These are phyloP conservation scores for Lepus townsendii DNA, from an alignment of 2,797 vertebrate genomes.

Conservation along the genomic window DNA sequence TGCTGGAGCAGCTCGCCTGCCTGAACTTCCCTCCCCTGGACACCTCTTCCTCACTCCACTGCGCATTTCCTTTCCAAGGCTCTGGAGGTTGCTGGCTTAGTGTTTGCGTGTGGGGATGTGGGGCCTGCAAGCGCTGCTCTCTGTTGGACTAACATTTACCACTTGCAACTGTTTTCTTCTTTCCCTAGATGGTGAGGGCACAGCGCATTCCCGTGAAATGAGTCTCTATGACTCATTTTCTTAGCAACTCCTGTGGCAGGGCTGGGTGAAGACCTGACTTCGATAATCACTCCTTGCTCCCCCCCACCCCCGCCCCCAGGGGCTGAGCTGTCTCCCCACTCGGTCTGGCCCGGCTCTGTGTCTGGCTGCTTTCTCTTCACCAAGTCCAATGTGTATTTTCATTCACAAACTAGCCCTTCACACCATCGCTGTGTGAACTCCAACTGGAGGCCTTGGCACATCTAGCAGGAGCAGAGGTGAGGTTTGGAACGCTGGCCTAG, in stretches of 20 bases:
- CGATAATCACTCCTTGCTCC: neutral
- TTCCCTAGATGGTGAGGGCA: constrained; percentile 1
- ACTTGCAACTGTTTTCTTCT: neutral
- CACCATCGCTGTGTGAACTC: neutral
- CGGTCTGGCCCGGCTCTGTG: neutral
- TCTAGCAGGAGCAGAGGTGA: neutral
- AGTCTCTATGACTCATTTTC: neutral
- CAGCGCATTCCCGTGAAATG: neutral
- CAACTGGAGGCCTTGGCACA: neutral
- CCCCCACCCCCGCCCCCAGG: neutral
- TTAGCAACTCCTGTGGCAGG: neutral
- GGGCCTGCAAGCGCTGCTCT: neutral
- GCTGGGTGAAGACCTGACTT: neutral
- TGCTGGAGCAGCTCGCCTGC: neutral
- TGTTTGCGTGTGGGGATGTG: neutral
- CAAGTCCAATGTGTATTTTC: constrained; percentile 27
- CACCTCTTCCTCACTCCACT: neutral
- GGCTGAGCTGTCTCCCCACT: neutral
- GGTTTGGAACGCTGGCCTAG: neutral
- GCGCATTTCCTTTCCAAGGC: neutral
- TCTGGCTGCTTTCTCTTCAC: neutral
- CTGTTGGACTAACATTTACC: neutral
- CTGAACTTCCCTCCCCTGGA: neutral
- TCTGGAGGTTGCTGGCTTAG: neutral
- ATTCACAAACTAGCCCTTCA: neutral